A percentile compares a stretch with the other conserved stretches of the same genome.
These are phyloP conservation scores for Zaprionus kolodkinae DNA, from an alignment of 1,140 invertebrate species.

Conservation along the genomic window DNA sequence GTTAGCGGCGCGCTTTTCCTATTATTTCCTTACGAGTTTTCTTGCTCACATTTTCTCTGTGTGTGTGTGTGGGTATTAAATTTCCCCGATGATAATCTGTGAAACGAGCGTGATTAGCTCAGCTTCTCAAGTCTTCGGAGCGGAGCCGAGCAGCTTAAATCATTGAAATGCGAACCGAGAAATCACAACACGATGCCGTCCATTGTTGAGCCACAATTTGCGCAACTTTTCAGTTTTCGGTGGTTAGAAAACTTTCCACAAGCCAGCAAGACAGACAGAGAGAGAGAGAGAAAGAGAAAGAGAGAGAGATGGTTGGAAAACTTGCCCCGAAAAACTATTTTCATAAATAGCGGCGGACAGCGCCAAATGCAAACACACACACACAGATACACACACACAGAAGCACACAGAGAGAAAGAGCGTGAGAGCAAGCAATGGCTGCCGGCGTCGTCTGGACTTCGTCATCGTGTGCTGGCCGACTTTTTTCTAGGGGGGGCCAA, in stretches of 20 bases:
- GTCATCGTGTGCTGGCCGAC: constrained; percentile 32
- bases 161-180: constrained; percentile 74
- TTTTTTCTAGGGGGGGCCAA: constrained; percentile 27
- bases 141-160: constrained; percentile 39
- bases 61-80: constrained; percentile 25
- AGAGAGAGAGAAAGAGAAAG: constrained; percentile 1
- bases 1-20: constrained; percentile 20
- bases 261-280: constrained; percentile 4
- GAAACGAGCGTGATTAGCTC: constrained; percentile 58
- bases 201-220: constrained; percentile 76
- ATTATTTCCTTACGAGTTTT: neutral
- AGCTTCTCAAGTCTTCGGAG: constrained; percentile 10
- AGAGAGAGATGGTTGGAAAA: constrained; percentile 17
- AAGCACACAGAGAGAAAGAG: constrained; percentile 24
- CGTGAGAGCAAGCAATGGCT: neutral
- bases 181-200: constrained; percentile 68
- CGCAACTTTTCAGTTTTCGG: constrained; percentile 78
- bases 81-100: constrained; percentile 35
- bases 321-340: constrained; percentile 72
- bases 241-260: constrained; percentile 71
- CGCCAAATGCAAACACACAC: constrained; percentile 67
- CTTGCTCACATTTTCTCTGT: neutral
- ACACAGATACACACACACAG: constrained; percentile 1
- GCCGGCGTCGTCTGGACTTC: constrained; percentile 63
- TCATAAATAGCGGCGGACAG: constrained; percentile 73